phyloP scores from a whole-genome alignment of 2,888 invertebrate species.

The Ceraclea dissimilis region DNA sequence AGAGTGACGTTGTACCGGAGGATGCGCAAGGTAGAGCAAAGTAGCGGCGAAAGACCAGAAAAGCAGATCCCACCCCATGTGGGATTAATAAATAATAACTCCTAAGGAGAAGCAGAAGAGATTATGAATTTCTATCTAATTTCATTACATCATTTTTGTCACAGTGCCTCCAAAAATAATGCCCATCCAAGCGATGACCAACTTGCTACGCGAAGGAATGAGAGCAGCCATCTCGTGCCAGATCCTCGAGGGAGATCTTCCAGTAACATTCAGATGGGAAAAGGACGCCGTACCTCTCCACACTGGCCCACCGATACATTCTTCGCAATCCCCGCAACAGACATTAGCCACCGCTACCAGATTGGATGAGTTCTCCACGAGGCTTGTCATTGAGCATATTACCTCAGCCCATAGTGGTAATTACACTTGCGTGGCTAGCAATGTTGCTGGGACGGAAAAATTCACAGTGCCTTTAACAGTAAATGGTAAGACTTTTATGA shows the following conservation, averaged over 20 bases:
- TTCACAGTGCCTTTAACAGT: slow-evolving; percentile 75
- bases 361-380: slow-evolving; percentile 79
- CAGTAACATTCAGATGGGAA: slow-evolving; percentile 87
- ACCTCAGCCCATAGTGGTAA: slow-evolving; percentile 81
- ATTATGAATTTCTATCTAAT: no score
- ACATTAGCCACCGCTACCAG: slow-evolving; percentile 49
- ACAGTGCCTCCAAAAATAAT: slow-evolving; percentile 81
- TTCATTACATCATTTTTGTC: no score
- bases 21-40: no score
- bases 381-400: slow-evolving; percentile 78
- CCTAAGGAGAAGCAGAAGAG: no score
- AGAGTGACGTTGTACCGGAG: no score
- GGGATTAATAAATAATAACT: no score
- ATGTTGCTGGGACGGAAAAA: slow-evolving; percentile 72
- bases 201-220: slow-evolving; percentile 75
- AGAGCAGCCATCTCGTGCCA: slow-evolving; percentile 85
- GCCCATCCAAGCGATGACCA: slow-evolving; percentile 75
- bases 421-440: slow-evolving; percentile 87
- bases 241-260: slow-evolving; percentile 86
- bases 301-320: slow-evolving; percentile 42
- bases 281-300: slow-evolving; percentile 75
- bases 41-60: no score
- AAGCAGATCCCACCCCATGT: no score
- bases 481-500: slow-evolving; percentile 55
- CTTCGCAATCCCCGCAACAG: slow-evolving; percentile 36